Percentiles rank a stretch among this genome's conserved stretches.
Evolutionary conservation across 2,888 invertebrate species (phyloP).

Genomic region (Trilocha varians): DNA sequence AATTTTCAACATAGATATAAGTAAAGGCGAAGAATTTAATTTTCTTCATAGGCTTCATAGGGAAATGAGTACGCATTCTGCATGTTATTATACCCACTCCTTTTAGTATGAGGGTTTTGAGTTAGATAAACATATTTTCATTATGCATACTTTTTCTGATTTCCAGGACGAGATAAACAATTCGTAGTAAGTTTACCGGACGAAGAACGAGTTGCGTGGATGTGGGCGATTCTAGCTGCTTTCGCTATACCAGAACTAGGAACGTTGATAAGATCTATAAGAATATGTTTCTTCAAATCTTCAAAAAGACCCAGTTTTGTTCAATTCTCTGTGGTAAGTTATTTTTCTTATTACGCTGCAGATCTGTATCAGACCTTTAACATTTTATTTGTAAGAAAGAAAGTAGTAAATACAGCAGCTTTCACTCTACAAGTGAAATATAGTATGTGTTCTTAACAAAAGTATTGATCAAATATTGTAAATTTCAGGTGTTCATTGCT

Average conservation of each 20-base stretch:
- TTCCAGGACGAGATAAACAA: constrained; percentile 88
- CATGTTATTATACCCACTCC: too few species aligned
- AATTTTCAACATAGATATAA: too few species aligned
- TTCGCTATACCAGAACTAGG: constrained; percentile 93
- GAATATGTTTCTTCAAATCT: constrained; percentile 93
- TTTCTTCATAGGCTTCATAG: too few species aligned
- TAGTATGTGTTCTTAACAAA: background rate
- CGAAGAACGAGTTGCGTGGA: constrained; percentile 92
- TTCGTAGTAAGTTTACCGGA: constrained; percentile 87
- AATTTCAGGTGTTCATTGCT: constrained; percentile 80
- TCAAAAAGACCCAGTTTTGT: constrained; percentile 80
- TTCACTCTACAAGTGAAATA: too few species aligned
- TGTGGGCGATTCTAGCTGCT: constrained; percentile 91
- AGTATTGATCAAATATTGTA: background rate
- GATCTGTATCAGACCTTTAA: too few species aligned
- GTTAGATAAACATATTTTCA: too few species aligned
- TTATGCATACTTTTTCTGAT: constrained; percentile 6
- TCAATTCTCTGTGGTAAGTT: constrained; percentile 63
- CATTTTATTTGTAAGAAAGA: too few species aligned
- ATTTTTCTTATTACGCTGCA: too few species aligned
- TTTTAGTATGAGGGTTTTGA: too few species aligned
- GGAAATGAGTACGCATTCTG: too few species aligned
- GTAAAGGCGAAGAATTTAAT: too few species aligned
- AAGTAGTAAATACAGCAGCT: too few species aligned
- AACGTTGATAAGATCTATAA: constrained; percentile 84